A percentile compares a stretch with the other conserved stretches of the same genome.
Conservation (phyloP, 1,140 invertebrate species). For the Linepithema humile region DNA sequence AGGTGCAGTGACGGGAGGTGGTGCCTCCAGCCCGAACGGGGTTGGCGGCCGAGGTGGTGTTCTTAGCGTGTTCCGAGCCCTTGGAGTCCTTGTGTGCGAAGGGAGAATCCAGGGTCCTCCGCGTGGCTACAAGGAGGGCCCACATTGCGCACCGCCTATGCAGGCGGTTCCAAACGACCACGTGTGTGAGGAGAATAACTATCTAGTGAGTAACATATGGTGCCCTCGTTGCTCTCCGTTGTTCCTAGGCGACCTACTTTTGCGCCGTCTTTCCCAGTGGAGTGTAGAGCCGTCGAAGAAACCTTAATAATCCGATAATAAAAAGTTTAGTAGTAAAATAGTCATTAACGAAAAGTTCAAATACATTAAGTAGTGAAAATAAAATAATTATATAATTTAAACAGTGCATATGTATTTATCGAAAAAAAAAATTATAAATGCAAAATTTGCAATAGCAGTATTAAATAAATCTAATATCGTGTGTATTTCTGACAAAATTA, state of each 20-base stretch:
- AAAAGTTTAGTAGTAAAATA: too few relatives aligned
- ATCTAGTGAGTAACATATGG: slow-evolving; percentile 82
- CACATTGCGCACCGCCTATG: slow-evolving; percentile 87
- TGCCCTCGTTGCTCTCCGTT: slow-evolving; percentile 26
- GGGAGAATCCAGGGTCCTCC: slow-evolving; percentile 88
- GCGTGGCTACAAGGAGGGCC: slow-evolving; percentile 90
- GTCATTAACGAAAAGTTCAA: too few relatives aligned
- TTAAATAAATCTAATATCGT: too few relatives aligned
- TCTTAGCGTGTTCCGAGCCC: slow-evolving; percentile 87
- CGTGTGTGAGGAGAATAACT: slow-evolving; percentile 85
- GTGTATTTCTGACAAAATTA: too few relatives aligned
- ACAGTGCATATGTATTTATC: too few relatives aligned
- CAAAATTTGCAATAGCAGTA: too few relatives aligned
- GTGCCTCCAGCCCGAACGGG: slow-evolving; percentile 76
- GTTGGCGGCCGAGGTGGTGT: slow-evolving; percentile 83
- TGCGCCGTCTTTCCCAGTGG: neutral
- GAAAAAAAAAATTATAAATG: too few relatives aligned
- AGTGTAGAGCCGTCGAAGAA: neutral
- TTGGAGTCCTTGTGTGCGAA: slow-evolving; percentile 89
- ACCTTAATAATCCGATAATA: neutral
- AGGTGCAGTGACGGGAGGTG: slow-evolving; percentile 79
- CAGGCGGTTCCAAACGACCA: slow-evolving; percentile 82
- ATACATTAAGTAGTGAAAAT: too few relatives aligned
- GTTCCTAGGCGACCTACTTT: slow-evolving; percentile 53
- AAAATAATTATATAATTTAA: too few relatives aligned